Conservation (phyloP, 2,797 vertebrate genomes). For the Eremophila alpestris region DNA sequence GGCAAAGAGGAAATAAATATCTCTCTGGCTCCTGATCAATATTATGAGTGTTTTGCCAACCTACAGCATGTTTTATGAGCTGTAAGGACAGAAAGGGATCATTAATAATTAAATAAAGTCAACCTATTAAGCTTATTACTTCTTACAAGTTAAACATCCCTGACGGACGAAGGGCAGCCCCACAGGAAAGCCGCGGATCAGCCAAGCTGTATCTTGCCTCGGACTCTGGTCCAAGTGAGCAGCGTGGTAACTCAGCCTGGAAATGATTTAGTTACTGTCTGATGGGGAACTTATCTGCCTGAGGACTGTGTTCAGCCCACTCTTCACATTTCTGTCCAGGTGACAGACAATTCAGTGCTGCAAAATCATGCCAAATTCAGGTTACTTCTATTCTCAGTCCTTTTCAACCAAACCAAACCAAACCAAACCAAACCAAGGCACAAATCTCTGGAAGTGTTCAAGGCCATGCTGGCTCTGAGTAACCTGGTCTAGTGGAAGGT, state of each 20-base stretch:
- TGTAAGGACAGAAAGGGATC: conserved; percentile 68
- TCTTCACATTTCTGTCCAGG: background rate
- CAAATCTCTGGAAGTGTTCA: background rate
- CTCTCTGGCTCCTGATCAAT: conserved; percentile 77
- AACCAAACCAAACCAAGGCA: background rate
- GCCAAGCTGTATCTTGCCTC: background rate
- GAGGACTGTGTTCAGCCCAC: background rate
- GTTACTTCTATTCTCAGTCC: background rate
- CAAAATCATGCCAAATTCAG: background rate
- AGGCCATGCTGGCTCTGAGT: background rate
- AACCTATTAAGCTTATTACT: conserved; percentile 82
- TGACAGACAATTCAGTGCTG: background rate
- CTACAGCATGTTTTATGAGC: conserved; percentile 80
- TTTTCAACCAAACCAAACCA: background rate
- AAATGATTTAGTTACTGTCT: background rate
- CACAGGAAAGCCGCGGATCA: background rate
- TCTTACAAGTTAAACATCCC: conserved; percentile 30
- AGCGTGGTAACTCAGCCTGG: background rate
- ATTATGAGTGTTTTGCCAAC: conserved; percentile 79
- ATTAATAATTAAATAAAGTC: conserved; percentile 82
- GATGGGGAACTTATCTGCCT: background rate
- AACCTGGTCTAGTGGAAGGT: background rate
- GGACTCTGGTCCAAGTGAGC: background rate
- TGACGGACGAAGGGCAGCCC: background rate
- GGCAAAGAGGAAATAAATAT: conserved; percentile 80